Evolutionary conservation across 2,797 vertebrate genomes (phyloP), one percentile per base, ranked within the genome.

Genomic region (Sparus aurata): DNA sequence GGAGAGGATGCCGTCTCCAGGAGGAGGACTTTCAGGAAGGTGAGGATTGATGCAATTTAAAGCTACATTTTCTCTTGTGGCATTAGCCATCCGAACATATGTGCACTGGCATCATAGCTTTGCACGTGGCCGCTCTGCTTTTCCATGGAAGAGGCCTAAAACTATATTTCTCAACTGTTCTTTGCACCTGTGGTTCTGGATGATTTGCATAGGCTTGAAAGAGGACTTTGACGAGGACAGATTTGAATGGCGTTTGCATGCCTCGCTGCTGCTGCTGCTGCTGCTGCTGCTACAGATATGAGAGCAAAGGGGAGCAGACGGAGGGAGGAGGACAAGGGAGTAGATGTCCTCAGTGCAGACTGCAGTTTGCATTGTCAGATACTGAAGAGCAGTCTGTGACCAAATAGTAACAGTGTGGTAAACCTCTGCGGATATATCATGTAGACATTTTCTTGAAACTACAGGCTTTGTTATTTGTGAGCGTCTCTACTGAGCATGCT

Each of bases 201-300:
- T 80, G 53, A 94, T 96, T 96, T 96, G 95, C 95, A 94, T 96
- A 49, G 69, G 84, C 84, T 89, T 94, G 87, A 95, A 94, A 93
- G 91, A 88, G 88, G 80, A 89, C 92, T 91, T 91, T 94, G 91
- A 92, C 71, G 82, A 45, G 13, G 41, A 71, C 53, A 43, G 22
- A 95, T 95, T 95, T 96, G 94, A 95, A 95, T 96, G 64, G 10
- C 20, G 87, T 95, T 96, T 95, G 95, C 95, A 95, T 95, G 79
- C 53, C 62, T 70, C 16, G 63, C 66, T 73, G 66, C 76, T 81
- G 73, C 79, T 79, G 54, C 67, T 64, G 45, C 60, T 73, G 66
- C 75, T 81, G 73, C 79, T 77, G 50, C 79, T 64, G 77, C 73
- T 58, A n/a, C 49, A 88, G 87, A 91, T 89, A 85, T 69, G 82